These are phyloP conservation scores for Sebastes goodei DNA, from an alignment of 2,797 vertebrate genomes.

Conservation along the genomic window DNA sequence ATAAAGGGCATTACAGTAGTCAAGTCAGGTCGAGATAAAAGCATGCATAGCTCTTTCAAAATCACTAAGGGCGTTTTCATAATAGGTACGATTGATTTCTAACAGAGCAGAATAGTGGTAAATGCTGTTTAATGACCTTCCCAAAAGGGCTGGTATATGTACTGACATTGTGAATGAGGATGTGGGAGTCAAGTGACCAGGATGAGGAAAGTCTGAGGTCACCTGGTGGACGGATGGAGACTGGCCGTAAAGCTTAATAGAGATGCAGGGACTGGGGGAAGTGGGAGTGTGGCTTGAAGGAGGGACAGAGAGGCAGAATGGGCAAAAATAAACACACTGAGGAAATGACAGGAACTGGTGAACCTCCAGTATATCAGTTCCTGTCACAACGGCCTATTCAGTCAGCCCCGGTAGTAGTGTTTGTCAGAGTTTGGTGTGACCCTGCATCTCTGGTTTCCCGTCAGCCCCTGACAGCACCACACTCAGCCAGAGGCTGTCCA, in stretches of 20 bases:
- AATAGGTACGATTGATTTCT: background rate
- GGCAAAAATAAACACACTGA: background rate
- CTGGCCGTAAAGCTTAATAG: background rate
- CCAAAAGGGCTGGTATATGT: background rate
- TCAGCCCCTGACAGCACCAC: slow-evolving; percentile 18
- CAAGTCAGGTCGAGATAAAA: background rate
- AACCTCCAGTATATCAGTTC: background rate
- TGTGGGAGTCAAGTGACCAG: background rate
- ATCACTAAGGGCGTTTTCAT: background rate
- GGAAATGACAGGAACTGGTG: background rate
- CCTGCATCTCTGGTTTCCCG: slow-evolving; percentile 28
- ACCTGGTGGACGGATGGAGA: background rate
- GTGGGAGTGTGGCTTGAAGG: background rate
- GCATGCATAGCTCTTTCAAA: background rate
- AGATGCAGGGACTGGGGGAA: background rate
- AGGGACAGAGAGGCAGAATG: background rate
- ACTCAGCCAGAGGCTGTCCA: slow-evolving; percentile 10
- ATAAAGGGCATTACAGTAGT: background rate
- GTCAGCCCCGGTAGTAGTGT: background rate
- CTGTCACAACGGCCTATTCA: background rate
- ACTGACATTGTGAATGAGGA: background rate
- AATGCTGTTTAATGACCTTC: background rate
- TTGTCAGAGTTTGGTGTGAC: slow-evolving; percentile 23
- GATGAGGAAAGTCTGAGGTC: background rate
- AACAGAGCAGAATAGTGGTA: background rate